Evolutionary conservation across 2,888 invertebrate genomes (phyloP).

Genomic region (Acanthosoma haemorrhoidale): DNA sequence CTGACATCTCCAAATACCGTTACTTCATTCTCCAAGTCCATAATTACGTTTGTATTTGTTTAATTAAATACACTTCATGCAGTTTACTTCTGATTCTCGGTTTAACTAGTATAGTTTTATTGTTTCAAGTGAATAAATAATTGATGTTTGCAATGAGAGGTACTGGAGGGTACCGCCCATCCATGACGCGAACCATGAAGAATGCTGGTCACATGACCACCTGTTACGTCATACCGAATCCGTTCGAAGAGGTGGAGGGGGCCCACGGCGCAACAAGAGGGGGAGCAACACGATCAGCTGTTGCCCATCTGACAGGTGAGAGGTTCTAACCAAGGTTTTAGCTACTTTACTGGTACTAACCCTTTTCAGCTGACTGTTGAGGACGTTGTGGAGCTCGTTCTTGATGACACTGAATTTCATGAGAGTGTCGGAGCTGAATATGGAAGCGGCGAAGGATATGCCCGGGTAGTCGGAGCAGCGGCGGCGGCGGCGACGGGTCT

Average conservation of each 20-base stretch:
- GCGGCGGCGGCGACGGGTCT: slow-evolving; percentile 62
- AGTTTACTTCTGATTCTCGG: no score
- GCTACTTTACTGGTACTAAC: slow-evolving; percentile 70
- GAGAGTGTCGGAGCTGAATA: slow-evolving; percentile 93
- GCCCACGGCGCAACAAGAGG: background rate
- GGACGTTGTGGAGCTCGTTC: slow-evolving; percentile 95
- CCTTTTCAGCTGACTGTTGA: slow-evolving; percentile 93
- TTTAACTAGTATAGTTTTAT: no score
- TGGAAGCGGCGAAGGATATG: slow-evolving; percentile 81
- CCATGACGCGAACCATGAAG: slow-evolving; percentile 12
- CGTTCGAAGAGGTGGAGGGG: background rate
- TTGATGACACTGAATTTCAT: slow-evolving; percentile 96
- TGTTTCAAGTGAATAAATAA: background rate
- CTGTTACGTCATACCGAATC: slow-evolving; percentile 30
- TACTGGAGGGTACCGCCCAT: slow-evolving; percentile 16
- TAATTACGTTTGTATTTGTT: no score
- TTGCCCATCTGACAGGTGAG: slow-evolving; percentile 31
- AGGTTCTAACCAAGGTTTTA: slow-evolving; percentile 28
- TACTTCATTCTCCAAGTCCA: no score
- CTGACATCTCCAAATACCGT: no score
- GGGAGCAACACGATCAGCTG: slow-evolving; percentile 12
- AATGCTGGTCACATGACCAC: slow-evolving; percentile 29
- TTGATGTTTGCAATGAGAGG: background rate
- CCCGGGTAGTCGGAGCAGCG: slow-evolving; percentile 90
- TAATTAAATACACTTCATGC: no score